These are phyloP conservation scores for Temnothorax longispinosus DNA, from an alignment of 1,140 invertebrate genomes.

Conservation along the genomic window DNA sequence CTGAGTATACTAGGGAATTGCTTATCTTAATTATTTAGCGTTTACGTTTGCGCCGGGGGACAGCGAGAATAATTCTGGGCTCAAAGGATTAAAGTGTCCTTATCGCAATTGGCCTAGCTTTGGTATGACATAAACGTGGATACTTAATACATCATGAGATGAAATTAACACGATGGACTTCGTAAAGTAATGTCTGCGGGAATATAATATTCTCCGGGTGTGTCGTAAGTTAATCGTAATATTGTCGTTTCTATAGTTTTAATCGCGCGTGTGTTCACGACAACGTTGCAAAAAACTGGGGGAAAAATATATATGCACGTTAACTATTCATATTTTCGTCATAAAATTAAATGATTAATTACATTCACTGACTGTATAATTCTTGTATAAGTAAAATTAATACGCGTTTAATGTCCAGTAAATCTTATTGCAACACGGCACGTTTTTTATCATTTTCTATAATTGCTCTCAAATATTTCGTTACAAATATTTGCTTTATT, in stretches of 20 bases:
- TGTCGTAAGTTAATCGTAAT: slow-evolving; percentile 28
- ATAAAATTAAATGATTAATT: slow-evolving; percentile 18
- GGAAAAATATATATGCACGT: slow-evolving; percentile 8
- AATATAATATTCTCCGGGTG: neutral
- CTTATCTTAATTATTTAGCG: slow-evolving; percentile 16
- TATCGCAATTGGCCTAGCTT: slow-evolving; percentile 34
- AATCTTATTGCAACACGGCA: slow-evolving; percentile 26
- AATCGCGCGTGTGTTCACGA: neutral
- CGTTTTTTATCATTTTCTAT: neutral
- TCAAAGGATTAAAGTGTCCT: slow-evolving; percentile 25
- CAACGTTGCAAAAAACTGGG: neutral
- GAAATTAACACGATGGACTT: slow-evolving; percentile 10
- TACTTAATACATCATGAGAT: slow-evolving; percentile 12
- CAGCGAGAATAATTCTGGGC: neutral
- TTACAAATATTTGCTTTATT: neutral
- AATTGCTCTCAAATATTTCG: slow-evolving; percentile 7
- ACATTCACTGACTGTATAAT: neutral
- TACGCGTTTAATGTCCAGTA: neutral
- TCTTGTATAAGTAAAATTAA: neutral
- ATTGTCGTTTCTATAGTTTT: slow-evolving; percentile 46
- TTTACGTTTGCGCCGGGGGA: slow-evolving; percentile 5
- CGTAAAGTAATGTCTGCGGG: slow-evolving; percentile 7
- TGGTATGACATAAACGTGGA: slow-evolving; percentile 22
- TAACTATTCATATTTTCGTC: neutral
- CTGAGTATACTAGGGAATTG: slow-evolving; percentile 4